phyloP scores from a whole-genome alignment of 23 tunicate genomes.

The Ascidia mentula region DNA sequence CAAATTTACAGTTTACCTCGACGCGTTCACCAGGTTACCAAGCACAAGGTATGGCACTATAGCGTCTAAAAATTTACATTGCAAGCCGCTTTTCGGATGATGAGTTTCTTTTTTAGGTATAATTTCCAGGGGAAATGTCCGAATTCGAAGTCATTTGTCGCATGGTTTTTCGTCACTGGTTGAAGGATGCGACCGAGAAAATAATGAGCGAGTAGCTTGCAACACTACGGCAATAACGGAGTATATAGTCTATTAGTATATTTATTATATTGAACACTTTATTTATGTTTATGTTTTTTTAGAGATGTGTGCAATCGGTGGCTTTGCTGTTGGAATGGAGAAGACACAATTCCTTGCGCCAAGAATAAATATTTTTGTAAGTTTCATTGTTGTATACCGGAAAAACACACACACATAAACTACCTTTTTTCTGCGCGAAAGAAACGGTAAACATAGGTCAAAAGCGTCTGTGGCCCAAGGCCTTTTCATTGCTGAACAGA shows the following conservation, averaged over 20 bases:
- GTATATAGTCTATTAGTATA: neutral
- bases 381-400: neutral
- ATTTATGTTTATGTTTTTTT: neutral
- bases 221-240: neutral
- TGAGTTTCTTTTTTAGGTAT: neutral
- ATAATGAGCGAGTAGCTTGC: neutral
- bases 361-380: conserved; percentile 33
- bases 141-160: neutral
- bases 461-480: too few species aligned
- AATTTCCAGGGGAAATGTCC: neutral
- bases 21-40: neutral
- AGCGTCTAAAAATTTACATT: too few species aligned
- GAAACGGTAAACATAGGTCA: neutral
- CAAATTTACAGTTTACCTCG: too few species aligned
- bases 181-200: neutral
- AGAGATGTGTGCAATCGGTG: conserved; percentile 44
- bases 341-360: conserved; percentile 30
- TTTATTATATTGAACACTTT: neutral
- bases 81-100: neutral
- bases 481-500: too few species aligned
- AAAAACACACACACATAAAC: neutral
- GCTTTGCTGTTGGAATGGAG: conserved; percentile 61
- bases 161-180: neutral
- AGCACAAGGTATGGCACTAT: neutral
- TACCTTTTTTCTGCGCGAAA: neutral